These are phyloP conservation scores for Gortyna flavago DNA, from an alignment of 2,888 invertebrate genomes.

Conservation along the genomic window DNA sequence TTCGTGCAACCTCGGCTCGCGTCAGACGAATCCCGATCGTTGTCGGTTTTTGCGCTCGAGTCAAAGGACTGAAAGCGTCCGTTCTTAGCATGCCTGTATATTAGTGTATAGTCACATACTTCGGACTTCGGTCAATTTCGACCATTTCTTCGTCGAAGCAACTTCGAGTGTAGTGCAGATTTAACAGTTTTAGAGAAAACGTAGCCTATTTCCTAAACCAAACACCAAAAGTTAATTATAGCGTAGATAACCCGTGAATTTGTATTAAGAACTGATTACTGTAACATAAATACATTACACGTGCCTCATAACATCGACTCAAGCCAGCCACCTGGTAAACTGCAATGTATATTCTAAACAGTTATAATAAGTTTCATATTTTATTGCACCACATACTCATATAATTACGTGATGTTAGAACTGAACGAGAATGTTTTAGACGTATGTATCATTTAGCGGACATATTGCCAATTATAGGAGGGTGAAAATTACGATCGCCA, in stretches of 20 bases:
- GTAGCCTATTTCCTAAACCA: not conserved
- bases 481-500: not conserved
- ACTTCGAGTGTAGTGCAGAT: not conserved
- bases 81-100: too few relatives aligned
- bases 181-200: slow-evolving; percentile 4
- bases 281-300: slow-evolving; percentile 15
- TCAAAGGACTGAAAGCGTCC: not conserved
- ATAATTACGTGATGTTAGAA: slow-evolving; percentile 19
- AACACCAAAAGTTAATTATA: slow-evolving; percentile 37
- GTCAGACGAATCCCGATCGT: not conserved
- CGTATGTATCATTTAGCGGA: slow-evolving; percentile 25
- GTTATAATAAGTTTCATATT: slow-evolving; percentile 18
- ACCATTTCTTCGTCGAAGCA: not conserved
- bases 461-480: not conserved
- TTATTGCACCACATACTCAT: slow-evolving; percentile 19
- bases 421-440: slow-evolving; percentile 26
- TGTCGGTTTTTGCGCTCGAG: not conserved
- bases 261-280: slow-evolving; percentile 36
- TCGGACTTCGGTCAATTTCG: not conserved
- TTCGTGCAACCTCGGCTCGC: not conserved
- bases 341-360: slow-evolving; percentile 18
- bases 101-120: not conserved
- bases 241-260: slow-evolving; percentile 26
- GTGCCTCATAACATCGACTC: slow-evolving; percentile 28
- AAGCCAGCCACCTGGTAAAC: slow-evolving; percentile 9